Base-by-base conservation (phyloP, 2,888 invertebrate genomes). In the Punctoribates punctum region DNA sequence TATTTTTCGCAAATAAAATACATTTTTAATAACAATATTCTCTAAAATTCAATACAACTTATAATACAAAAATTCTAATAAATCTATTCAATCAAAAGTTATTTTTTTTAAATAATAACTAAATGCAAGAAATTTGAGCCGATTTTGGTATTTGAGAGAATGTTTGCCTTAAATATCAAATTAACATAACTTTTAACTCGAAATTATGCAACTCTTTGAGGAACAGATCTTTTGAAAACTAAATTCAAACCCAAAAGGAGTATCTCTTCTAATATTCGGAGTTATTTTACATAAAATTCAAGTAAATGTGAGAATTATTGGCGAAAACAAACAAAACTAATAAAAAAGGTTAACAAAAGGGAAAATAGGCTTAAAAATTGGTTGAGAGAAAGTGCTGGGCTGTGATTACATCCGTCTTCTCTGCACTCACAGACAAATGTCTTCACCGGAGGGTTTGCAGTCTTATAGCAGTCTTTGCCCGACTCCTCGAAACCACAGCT, bases 381-480 rank as follows among this genome's bases (percentile, higher is more conserved):
- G 17, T 34, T 65, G 4, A 65, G 34, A 27, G 29, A 34, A 13
- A 65, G 65, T 65, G 6, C 2, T 4, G 65, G 17, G 17, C 34
- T 34, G 15, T n/a, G n/a, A 65, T 74, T 74, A 65, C 74, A 74
- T 15, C 74, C 74, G 60, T 74, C 74, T 17, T 54, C 74, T 27
- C 23, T 38, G 34, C 74, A 74, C 54, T 74, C 57, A 46, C 74
- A 74, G n/a, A 74, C 74, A 29, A 62, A 65, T 38, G 74, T 74
- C 29, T 46, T 62, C 25, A 54, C 54, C n/a, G 20, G 62, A 13
- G 74, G 74, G 23, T 34, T 74, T 1, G 54, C 34, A 0, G 74
- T 74, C 62, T 46, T 54, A 46, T 74, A 74, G 34, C 74, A 74
- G 1, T 4, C 38, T 23, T 15, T 27, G 15, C 34, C 27, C n/a